Conservation (phyloP, 2,113 vertebrate genomes). For the Triplophysa dalaica region DNA sequence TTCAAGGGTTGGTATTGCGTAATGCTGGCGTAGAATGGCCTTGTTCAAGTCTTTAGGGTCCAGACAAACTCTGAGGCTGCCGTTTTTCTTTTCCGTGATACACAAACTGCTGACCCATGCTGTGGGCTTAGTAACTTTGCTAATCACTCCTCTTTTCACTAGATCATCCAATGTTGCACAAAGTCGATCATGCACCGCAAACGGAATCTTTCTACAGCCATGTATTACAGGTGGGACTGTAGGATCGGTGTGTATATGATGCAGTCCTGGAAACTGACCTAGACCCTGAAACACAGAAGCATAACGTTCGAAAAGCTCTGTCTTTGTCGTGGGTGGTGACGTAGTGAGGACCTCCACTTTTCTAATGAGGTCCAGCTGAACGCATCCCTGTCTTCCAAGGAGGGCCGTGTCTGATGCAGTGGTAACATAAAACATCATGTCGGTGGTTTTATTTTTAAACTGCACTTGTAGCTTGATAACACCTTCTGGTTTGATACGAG, state of each 20-base stretch:
- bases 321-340: background rate
- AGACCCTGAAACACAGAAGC: constrained; percentile 1
- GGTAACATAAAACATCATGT: background rate
- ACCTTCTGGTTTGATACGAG: constrained; percentile 4
- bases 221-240: constrained; percentile 24
- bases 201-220: constrained; percentile 33
- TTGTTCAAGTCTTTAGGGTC: constrained; percentile 50
- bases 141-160: background rate
- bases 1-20: constrained; percentile 58
- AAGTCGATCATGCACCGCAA: background rate
- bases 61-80: constrained; percentile 37
- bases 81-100: constrained; percentile 35
- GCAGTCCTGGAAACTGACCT: background rate
- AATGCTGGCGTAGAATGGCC: constrained; percentile 46
- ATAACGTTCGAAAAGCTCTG: background rate
- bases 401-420: background rate
- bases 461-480: background rate
- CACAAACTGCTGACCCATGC: constrained; percentile 36
- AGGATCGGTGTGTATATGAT: background rate
- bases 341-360: background rate
- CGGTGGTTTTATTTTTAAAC: background rate
- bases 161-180: background rate
- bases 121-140: background rate
- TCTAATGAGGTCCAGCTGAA: background rate
- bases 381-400: background rate